A percentile compares a stretch with the other conserved stretches of the same genome.
Conservation (phyloP, 2,888 invertebrate genomes). For the Campoletis raptor region DNA sequence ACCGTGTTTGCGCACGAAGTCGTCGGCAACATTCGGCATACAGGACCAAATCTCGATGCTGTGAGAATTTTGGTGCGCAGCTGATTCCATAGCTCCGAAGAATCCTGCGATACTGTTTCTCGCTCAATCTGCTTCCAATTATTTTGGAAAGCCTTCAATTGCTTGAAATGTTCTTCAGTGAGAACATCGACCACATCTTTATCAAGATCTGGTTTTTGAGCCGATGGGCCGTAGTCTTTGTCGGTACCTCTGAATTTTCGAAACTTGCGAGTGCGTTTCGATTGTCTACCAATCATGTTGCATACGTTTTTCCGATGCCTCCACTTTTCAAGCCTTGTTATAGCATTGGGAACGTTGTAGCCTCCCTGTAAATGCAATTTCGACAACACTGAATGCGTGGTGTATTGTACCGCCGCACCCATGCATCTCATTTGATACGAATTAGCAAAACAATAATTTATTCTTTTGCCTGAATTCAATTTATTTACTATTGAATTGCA, state of each 20-base stretch:
- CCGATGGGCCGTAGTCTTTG: conserved; percentile 9
- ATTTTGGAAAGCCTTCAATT: conserved; percentile 13
- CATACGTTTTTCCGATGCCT: too few relatives aligned
- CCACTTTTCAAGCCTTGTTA: neutral
- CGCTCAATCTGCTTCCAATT: conserved; percentile 41
- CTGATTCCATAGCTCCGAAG: conserved; percentile 63
- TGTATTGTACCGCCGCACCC: conserved; percentile 66
- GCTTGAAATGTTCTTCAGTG: conserved; percentile 23
- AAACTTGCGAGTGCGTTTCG: neutral
- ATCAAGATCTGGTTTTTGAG: neutral
- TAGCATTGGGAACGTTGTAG: neutral
- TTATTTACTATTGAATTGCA: conserved; percentile 53
- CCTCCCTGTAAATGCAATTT: neutral
- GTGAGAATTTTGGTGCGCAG: conserved; percentile 59
- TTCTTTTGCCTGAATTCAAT: conserved; percentile 68
- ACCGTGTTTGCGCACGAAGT: conserved; percentile 61
- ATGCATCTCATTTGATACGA: conserved; percentile 76
- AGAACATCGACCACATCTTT: conserved; percentile 8
- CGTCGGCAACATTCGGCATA: conserved; percentile 59
- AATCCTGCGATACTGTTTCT: conserved; percentile 38
- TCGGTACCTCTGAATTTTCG: neutral
- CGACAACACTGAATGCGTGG: conserved; percentile 70
- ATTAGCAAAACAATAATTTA: conserved; percentile 73
- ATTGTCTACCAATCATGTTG: neutral
- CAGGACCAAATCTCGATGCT: conserved; percentile 66